These are phyloP conservation scores for Drosophila auraria DNA, from an alignment of 1,140 invertebrate species.

Conservation along the genomic window DNA sequence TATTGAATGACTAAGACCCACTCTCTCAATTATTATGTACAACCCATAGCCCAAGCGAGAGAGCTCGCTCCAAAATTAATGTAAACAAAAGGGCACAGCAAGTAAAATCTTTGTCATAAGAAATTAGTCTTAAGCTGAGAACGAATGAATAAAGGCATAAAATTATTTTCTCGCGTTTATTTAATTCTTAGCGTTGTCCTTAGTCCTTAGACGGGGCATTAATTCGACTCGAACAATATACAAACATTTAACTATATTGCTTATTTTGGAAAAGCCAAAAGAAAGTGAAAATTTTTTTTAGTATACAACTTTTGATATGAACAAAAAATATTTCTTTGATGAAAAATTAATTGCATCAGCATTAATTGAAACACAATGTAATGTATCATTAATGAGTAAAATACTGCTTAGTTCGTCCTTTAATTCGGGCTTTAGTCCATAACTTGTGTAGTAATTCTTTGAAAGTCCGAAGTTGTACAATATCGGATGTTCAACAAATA, in stretches of 20 bases:
- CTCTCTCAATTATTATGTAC: too few relatives aligned
- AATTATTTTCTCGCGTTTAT: too few relatives aligned
- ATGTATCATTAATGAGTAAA: constrained; percentile 88
- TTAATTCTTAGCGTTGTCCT: constrained; percentile 46
- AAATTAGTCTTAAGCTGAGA: too few relatives aligned
- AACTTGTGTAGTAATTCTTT: constrained; percentile 86
- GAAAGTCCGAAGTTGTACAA: constrained; percentile 81
- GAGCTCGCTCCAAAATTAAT: too few relatives aligned
- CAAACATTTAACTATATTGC: constrained; percentile 86
- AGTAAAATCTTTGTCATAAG: too few relatives aligned
- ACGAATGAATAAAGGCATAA: too few relatives aligned
- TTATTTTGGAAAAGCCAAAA: constrained; percentile 87
- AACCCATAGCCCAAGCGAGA: too few relatives aligned
- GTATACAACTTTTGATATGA: constrained; percentile 89
- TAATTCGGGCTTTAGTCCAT: constrained; percentile 88
- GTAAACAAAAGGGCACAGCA: too few relatives aligned
- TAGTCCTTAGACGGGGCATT: too few relatives aligned
- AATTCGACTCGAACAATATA: too few relatives aligned
- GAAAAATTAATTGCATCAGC: constrained; percentile 92
- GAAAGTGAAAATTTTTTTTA: constrained; percentile 87
- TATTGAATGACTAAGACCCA: too few relatives aligned
- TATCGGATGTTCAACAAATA: constrained; percentile 75
- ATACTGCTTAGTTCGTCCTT: constrained; percentile 87
- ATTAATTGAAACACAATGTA: constrained; percentile 89
- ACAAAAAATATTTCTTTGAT: constrained; percentile 92